phyloP scores from a whole-genome alignment of 1,140 invertebrate genomes.

The Matsumurasca onukii region DNA sequence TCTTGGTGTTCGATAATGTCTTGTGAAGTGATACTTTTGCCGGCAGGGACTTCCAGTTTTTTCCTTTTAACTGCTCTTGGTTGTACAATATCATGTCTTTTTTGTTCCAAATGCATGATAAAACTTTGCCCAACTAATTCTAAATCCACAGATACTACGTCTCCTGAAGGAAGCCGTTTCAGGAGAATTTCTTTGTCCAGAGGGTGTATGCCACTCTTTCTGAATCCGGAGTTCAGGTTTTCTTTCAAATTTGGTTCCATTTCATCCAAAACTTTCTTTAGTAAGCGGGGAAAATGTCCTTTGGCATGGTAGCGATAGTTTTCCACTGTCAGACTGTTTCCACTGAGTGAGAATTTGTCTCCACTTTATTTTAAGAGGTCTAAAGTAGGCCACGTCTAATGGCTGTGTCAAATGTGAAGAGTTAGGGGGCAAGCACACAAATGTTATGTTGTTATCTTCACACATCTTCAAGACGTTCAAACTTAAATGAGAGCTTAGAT shows the following conservation, averaged over 20 bases:
- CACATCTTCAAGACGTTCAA: slow-evolving; percentile 43
- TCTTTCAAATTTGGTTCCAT: slow-evolving; percentile 17
- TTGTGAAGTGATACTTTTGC: slow-evolving; percentile 15
- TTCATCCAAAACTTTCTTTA: slow-evolving; percentile 23
- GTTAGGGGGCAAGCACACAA: slow-evolving; percentile 49
- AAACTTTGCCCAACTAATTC: slow-evolving; percentile 20
- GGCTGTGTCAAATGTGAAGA: slow-evolving; percentile 49
- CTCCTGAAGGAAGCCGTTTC: slow-evolving; percentile 1
- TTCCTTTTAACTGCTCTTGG: slow-evolving; percentile 4
- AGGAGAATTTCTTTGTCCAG: background rate
- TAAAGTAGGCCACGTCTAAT: slow-evolving; percentile 48
- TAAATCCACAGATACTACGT: background rate
- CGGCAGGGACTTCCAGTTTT: slow-evolving; percentile 16
- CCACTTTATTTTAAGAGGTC: slow-evolving; percentile 48
- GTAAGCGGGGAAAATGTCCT: slow-evolving; percentile 24
- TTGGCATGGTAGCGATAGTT: slow-evolving; percentile 26
- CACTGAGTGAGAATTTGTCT: slow-evolving; percentile 43
- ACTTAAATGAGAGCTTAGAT: slow-evolving; percentile 47
- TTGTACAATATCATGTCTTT: slow-evolving; percentile 10
- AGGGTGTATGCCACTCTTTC: slow-evolving; percentile 36
- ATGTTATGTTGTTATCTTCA: slow-evolving; percentile 45
- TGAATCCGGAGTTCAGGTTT: slow-evolving; percentile 36
- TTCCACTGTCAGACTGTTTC: slow-evolving; percentile 38
- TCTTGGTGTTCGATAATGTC: background rate
- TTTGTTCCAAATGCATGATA: background rate